Conservation (phyloP, 2,113 vertebrate genomes). For the Dolichotis patagonum region DNA sequence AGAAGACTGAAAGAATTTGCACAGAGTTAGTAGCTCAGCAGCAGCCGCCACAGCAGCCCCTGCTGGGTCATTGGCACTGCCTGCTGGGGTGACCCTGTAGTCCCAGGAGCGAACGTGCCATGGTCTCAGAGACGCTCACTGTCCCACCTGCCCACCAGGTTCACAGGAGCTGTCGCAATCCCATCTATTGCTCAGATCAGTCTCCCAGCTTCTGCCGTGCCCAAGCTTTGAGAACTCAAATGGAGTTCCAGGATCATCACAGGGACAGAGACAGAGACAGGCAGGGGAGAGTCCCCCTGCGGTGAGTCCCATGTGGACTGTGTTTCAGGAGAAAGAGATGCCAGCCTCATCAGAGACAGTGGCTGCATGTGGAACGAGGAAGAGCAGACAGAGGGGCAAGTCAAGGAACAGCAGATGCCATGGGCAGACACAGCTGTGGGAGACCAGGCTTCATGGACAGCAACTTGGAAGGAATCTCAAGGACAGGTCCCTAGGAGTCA, state of each 20-base stretch:
- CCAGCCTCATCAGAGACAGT: neutral
- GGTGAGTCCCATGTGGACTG: fast-evolving
- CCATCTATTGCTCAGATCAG: fast-evolving
- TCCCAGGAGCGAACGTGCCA: neutral
- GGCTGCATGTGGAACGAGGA: neutral
- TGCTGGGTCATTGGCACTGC: neutral
- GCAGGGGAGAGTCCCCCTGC: neutral
- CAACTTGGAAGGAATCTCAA: neutral
- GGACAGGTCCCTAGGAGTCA: neutral
- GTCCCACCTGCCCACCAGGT: fast-evolving
- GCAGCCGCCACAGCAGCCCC: too few relatives aligned
- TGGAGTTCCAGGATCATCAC: neutral
- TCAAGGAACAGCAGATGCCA: neutral
- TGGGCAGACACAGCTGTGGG: fast-evolving
- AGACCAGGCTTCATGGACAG: neutral
- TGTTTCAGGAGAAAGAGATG: neutral
- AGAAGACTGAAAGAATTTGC: neutral
- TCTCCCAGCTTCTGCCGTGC: neutral
- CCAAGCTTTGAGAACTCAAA: neutral
- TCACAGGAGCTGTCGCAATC: neutral
- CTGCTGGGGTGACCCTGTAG: neutral
- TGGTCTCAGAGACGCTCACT: neutral
- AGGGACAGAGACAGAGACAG: too few relatives aligned
- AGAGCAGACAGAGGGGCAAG: neutral
- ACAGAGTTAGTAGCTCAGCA: neutral